Evolutionary conservation across 2,888 invertebrate species (phyloP), one percentile per base, ranked within the genome.

Genomic region (Meganola albula): DNA sequence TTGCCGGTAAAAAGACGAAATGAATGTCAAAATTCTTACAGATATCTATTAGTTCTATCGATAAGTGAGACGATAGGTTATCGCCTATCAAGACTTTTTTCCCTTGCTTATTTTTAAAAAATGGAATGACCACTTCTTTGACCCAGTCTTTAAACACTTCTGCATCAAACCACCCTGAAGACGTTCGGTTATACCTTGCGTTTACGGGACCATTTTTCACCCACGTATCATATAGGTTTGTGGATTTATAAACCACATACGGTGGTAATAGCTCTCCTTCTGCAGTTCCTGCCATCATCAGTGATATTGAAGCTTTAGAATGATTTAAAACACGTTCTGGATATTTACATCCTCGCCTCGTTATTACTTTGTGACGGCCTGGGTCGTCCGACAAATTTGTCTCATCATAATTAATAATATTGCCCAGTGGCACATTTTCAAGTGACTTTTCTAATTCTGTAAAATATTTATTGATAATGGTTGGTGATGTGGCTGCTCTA

Each of bases 181-280:
- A 40, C 2, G 61, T 51, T 1, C 66, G 31, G 43, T 70, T 77
- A 40, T 72, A 80, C 7, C 66, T 22, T 36, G 60, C 23, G 27
- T 58, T 46, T 33, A 27, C 24, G 33, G 72, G 73, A 8, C 31
- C 35, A 12, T 31, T 9, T 27, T 48, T 46, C 2, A 47, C 58
- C 75, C 77, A 78, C 2, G 62, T 54, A 18, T 59, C 40, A 42
- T 59, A 71, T 5, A 75, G 21, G 23, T 68, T 35, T 37, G 59
- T 55, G 1, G 68, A 47, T 41, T 75, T 78, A 41, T 74, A 73
- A 1, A 71, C 63, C 2, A 72, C 58, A 45, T 73, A 75, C 9
- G 58, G 53, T 8, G 72, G 66, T 11, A 73, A 36, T 4, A 65
- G 11, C 22, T 48, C 40, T 3, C 75, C 74, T 26, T 32, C 47